Conservation (phyloP, 1,140 invertebrate genomes). For the Halesus radiatus region DNA sequence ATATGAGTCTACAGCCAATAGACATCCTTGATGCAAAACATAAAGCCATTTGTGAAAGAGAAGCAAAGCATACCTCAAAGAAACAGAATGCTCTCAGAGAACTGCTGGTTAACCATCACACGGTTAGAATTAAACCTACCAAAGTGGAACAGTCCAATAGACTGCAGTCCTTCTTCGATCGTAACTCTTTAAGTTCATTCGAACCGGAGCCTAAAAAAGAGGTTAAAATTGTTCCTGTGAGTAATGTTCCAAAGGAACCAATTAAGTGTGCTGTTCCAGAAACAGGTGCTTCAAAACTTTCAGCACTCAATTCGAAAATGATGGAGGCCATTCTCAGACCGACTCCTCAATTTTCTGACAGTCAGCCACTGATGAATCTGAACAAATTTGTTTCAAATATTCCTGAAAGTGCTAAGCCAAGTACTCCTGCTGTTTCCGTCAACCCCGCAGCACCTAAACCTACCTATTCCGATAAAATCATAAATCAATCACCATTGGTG, state of each 20-base stretch:
- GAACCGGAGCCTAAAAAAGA: background rate
- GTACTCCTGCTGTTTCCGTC: background rate
- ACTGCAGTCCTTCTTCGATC: slow-evolving; percentile 46
- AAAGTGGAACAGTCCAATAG: slow-evolving; percentile 61
- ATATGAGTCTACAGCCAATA: slow-evolving; percentile 65
- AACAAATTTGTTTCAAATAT: slow-evolving; percentile 38
- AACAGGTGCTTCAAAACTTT: background rate
- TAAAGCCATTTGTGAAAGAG: slow-evolving; percentile 34
- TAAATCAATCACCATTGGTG: background rate
- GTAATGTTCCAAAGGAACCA: background rate
- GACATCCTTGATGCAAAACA: slow-evolving; percentile 59
- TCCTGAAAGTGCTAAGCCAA: background rate
- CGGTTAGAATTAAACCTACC: slow-evolving; percentile 66
- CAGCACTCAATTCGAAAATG: slow-evolving; percentile 17
- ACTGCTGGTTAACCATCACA: slow-evolving; percentile 65
- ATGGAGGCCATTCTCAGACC: slow-evolving; percentile 24
- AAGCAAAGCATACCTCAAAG: slow-evolving; percentile 58
- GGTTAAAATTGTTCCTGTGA: background rate
- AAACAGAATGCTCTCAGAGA: slow-evolving; percentile 67
- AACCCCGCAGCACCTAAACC: background rate
- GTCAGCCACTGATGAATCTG: background rate
- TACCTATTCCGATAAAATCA: background rate
- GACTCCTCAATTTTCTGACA: slow-evolving; percentile 26
- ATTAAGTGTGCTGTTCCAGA: background rate
- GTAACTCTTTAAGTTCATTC: slow-evolving; percentile 33